phyloP scores from a whole-genome alignment of 2,888 invertebrate genomes.

The Trichopoda pennipes region DNA sequence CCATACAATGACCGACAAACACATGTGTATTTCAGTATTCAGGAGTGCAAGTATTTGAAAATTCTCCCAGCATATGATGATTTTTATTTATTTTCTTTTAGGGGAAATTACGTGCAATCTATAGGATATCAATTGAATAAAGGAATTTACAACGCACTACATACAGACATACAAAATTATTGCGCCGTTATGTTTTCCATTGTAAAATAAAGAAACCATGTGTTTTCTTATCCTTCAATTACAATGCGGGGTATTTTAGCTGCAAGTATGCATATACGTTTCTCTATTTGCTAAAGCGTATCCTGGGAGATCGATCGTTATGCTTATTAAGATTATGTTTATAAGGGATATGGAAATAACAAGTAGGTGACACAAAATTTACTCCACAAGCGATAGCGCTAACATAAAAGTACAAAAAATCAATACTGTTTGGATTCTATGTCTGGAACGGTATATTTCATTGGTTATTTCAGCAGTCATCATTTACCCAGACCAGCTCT shows the following conservation, averaged over 20 bases:
- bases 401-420: neutral
- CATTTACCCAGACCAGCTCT: too few species aligned
- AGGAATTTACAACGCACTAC: slow-evolving; percentile 17
- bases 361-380: neutral
- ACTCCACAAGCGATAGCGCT: slow-evolving; percentile 1
- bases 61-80: slow-evolving; percentile 19
- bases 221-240: slow-evolving; percentile 49
- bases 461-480: too few species aligned
- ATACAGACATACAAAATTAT: slow-evolving; percentile 9
- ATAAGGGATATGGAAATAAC: neutral
- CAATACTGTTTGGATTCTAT: too few species aligned
- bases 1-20: slow-evolving; percentile 8
- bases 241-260: slow-evolving; percentile 33
- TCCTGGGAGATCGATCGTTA: slow-evolving; percentile 38
- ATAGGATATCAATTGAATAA: slow-evolving; percentile 19
- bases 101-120: slow-evolving; percentile 29
- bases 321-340: slow-evolving; percentile 38
- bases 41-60: neutral
- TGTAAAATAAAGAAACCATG: slow-evolving; percentile 33
- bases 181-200: slow-evolving; percentile 42
- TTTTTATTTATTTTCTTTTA: slow-evolving; percentile 23
- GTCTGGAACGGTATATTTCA: too few species aligned
- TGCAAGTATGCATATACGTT: slow-evolving; percentile 20
- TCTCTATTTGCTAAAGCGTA: slow-evolving; percentile 2
- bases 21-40: slow-evolving; percentile 10